Evolutionary conservation across 2,888 invertebrate species (phyloP), one percentile per base, ranked within the genome.

Genomic region (Schrankia costaestrigalis): DNA sequence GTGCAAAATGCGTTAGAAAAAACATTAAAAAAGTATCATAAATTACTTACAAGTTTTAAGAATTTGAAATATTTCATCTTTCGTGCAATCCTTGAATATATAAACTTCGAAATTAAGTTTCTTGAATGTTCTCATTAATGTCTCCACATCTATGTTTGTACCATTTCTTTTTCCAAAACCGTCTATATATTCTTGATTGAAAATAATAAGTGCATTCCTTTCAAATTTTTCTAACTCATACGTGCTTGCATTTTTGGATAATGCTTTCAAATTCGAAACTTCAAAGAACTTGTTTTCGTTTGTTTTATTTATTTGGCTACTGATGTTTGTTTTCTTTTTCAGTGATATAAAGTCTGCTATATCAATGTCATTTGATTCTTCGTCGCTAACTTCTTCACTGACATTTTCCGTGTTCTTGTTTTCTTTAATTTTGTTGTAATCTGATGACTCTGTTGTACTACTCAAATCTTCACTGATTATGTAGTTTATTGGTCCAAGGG

Each of bases 201-300:
- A 15, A 10, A 26, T 26, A 15, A 26, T 5, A 1, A 26, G 10
- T 7, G 1, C 1, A 9, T 26, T 26, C 0, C 7, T 3, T 10
- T 26, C 2, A 15, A 26, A 26, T 5, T 26, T 26, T 11, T 26
- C 26, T 7, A 26, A 15, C 10, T 15, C 26, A 15, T 26, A 26
- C 9, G 26, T 26, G 5, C 9, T 10, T 5, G 15, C 13, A n/a
- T 10, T 15, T 14, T 1, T 26, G 7, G 15, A 10, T 8, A 26
- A 10, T 7, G 15, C 6, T n/a, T 1, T 14, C n/a, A n/a, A n/a
- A n/a, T n/a, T n/a, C n/a, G n/a, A n/a, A n/a, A n/a, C n/a, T n/a
- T n/a, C n/a, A n/a, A n/a, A n/a, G n/a, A n/a, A n/a, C n/a, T n/a
- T n/a, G n/a, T n/a, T n/a, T n/a, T n/a, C n/a, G n/a, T n/a, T n/a